These are phyloP conservation scores for Drosophila tristis DNA, from an alignment of 1,140 invertebrate species.

Conservation along the genomic window DNA sequence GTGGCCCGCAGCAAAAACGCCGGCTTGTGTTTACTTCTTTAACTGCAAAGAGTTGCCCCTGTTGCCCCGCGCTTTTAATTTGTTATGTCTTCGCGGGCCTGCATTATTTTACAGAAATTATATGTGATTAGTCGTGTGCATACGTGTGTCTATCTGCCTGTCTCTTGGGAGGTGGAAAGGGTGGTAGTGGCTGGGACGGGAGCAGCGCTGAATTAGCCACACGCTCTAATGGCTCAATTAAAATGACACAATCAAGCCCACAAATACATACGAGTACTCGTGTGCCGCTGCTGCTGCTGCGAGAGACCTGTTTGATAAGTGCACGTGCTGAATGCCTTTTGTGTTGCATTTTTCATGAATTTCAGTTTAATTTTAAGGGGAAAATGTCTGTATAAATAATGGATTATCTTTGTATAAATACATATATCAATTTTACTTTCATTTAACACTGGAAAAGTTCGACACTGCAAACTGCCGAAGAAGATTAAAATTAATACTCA, in stretches of 20 bases:
- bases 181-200: constrained; percentile 22
- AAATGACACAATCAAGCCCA: constrained; percentile 52
- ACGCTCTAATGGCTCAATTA: constrained; percentile 69
- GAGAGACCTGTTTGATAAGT: constrained; percentile 15
- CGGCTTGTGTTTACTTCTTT: constrained; percentile 46
- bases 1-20: constrained; percentile 14
- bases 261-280: not conserved
- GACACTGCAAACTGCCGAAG: no score
- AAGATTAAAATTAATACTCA: no score
- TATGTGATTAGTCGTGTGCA: constrained; percentile 61
- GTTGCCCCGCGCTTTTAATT: constrained; percentile 30
- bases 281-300: no score
- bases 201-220: constrained; percentile 21
- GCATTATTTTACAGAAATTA: constrained; percentile 73
- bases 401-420: no score
- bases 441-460: no score
- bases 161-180: not conserved
- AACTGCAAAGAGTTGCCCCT: constrained; percentile 8
- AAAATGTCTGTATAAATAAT: no score
- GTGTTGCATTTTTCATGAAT: not conserved
- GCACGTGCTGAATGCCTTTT: no score
- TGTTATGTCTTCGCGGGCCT: constrained; percentile 53
- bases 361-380: not conserved
- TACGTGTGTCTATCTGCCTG: constrained; percentile 12
- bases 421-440: no score